Evolutionary conservation across 2,113 vertebrate genomes (phyloP).

Genomic region (Elephantulus edwardii): DNA sequence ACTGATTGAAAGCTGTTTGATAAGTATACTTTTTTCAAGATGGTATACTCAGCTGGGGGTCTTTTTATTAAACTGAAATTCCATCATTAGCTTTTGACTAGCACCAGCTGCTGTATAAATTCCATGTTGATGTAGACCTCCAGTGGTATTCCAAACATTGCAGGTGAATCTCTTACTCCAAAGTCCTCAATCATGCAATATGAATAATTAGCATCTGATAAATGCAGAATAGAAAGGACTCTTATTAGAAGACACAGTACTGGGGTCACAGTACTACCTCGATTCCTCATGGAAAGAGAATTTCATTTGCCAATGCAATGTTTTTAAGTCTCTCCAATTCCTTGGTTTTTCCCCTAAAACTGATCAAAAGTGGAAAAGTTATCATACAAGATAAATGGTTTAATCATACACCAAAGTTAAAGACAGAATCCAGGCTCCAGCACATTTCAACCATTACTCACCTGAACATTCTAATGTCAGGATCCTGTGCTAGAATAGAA

Average conservation of each 20-base stretch:
- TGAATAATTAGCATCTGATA: slow-evolving; percentile 75
- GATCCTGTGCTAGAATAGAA: not conserved
- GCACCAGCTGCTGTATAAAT: slow-evolving; percentile 75
- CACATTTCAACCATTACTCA: not conserved
- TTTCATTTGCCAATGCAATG: not conserved
- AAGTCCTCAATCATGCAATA: slow-evolving; percentile 56
- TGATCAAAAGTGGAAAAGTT: not conserved
- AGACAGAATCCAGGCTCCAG: not conserved
- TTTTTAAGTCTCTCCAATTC: slow-evolving; percentile 18
- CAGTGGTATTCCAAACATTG: slow-evolving; percentile 66
- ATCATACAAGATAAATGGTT: not conserved
- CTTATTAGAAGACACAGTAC: slow-evolving; percentile 49
- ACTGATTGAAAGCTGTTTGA: slow-evolving; percentile 76
- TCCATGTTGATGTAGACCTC: slow-evolving; percentile 59
- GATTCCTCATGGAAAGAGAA: slow-evolving; percentile 21
- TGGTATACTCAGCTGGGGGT: slow-evolving; percentile 72
- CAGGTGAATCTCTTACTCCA: slow-evolving; percentile 71
- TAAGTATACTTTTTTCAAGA: slow-evolving; percentile 75
- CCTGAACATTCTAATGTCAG: not conserved
- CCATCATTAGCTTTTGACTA: slow-evolving; percentile 73
- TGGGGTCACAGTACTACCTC: not conserved
- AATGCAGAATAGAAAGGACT: slow-evolving; percentile 53
- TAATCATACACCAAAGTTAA: not conserved
- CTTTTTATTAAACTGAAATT: slow-evolving; percentile 77
- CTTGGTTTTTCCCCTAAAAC: not conserved